Conservation (phyloP, 2,888 invertebrate species). For the Salpingus planirostris region DNA sequence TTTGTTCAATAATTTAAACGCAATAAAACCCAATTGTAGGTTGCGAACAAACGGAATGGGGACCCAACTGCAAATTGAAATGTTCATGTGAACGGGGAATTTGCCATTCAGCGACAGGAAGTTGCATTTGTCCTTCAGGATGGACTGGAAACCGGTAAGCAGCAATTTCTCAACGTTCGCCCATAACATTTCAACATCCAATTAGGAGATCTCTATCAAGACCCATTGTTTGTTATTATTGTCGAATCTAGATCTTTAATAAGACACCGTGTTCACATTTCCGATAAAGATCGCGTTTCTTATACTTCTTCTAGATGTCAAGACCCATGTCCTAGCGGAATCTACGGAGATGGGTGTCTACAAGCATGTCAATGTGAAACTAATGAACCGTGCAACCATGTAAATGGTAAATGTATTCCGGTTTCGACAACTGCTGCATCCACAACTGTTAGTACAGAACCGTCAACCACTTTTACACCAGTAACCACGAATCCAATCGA, state of each 20-base stretch:
- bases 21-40: slow-evolving; percentile 47
- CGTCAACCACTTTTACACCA: too few species aligned
- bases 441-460: too few species aligned
- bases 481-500: slow-evolving; percentile 1
- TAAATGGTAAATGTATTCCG: slow-evolving; percentile 14
- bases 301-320: slow-evolving; percentile 11
- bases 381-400: slow-evolving; percentile 12
- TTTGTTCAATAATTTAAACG: too few species aligned
- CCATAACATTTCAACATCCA: too few species aligned
- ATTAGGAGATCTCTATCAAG: too few species aligned
- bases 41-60: slow-evolving; percentile 64
- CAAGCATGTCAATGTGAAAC: slow-evolving; percentile 10
- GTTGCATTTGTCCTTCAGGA: slow-evolving; percentile 58
- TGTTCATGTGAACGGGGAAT: slow-evolving; percentile 57
- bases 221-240: too few species aligned
- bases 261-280: too few species aligned
- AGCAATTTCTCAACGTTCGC: slow-evolving; percentile 1
- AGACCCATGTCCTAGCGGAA: slow-evolving; percentile 9
- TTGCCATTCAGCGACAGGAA: slow-evolving; percentile 56
- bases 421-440: too few species aligned
- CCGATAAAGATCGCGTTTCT: too few species aligned
- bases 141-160: slow-evolving; percentile 62
- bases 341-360: slow-evolving; percentile 13
- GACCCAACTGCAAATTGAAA: slow-evolving; percentile 58
- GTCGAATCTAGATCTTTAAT: too few species aligned